phyloP scores from a whole-genome alignment of 2,113 vertebrate species.

The Anseranas semipalmata region DNA sequence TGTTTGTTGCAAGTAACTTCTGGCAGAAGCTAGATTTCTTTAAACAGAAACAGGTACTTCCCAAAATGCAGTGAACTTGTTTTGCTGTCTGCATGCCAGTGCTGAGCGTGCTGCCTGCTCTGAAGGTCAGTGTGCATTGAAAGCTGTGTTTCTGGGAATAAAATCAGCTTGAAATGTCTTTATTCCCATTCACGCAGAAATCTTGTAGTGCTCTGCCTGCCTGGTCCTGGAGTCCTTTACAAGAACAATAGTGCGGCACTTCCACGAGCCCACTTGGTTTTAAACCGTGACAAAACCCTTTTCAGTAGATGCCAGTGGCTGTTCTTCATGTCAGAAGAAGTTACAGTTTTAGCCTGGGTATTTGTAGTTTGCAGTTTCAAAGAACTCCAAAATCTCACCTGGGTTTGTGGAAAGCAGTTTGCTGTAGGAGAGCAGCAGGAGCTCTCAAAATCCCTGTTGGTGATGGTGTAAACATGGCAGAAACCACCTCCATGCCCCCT shows the following conservation, averaged over 20 bases:
- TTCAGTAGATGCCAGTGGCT: neutral
- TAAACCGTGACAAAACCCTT: neutral
- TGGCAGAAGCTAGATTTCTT: neutral
- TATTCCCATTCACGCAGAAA: neutral
- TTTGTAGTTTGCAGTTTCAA: neutral
- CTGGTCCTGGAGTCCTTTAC: neutral
- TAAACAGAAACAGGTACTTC: neutral
- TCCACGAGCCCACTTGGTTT: rapidly evolving
- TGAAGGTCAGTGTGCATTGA: neutral
- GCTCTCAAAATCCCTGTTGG: neutral
- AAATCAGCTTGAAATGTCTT: neutral
- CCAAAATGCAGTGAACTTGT: neutral
- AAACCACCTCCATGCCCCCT: neutral
- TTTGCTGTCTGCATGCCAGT: neutral
- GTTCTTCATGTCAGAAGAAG: neutral
- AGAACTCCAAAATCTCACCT: neutral
- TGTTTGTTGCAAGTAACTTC: neutral
- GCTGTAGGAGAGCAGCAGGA: neutral
- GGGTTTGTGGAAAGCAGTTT: neutral
- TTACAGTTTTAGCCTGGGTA: neutral
- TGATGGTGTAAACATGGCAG: neutral
- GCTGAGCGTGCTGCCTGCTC: neutral
- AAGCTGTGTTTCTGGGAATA: neutral
- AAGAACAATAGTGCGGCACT: neutral
- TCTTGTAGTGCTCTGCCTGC: neutral